phyloP scores from a whole-genome alignment of 2,113 vertebrate genomes.

The Hydrolagus affinis region DNA sequence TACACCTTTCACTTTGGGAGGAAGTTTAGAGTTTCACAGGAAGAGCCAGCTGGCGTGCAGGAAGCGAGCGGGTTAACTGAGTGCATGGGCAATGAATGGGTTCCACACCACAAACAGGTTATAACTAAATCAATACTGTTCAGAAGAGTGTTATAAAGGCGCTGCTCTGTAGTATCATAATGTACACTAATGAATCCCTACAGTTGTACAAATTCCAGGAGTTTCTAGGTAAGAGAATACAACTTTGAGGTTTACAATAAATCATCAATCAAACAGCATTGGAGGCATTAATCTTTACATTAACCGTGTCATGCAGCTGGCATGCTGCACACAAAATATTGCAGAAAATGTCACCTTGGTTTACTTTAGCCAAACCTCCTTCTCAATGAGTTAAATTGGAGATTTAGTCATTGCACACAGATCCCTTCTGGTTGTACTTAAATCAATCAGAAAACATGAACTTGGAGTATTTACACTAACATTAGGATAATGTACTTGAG shows the following conservation, averaged over 20 bases:
- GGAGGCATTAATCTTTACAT: not conserved
- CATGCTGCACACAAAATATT: not conserved
- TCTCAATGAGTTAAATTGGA: not conserved
- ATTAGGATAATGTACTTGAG: not conserved
- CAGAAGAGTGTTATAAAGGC: too few species aligned
- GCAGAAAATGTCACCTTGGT: not conserved
- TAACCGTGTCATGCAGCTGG: not conserved
- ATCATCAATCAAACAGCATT: not conserved
- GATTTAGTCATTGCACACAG: not conserved
- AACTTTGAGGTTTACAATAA: not conserved
- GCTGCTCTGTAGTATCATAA: not conserved
- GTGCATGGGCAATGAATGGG: too few species aligned
- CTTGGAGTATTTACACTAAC: not conserved
- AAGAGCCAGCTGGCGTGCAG: too few species aligned
- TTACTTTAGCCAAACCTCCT: not conserved
- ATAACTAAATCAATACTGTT: too few species aligned
- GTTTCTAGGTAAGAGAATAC: not conserved
- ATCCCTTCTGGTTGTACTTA: not conserved
- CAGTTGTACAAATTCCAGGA: not conserved
- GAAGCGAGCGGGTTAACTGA: too few species aligned
- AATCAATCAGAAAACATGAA: not conserved
- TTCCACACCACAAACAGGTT: too few species aligned
- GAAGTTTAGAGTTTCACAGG: too few species aligned
- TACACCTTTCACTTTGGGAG: too few species aligned
- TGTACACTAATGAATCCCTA: not conserved